These are phyloP conservation scores for Odontophorus gujanensis DNA, from an alignment of 2,113 vertebrate genomes.

Conservation along the genomic window DNA sequence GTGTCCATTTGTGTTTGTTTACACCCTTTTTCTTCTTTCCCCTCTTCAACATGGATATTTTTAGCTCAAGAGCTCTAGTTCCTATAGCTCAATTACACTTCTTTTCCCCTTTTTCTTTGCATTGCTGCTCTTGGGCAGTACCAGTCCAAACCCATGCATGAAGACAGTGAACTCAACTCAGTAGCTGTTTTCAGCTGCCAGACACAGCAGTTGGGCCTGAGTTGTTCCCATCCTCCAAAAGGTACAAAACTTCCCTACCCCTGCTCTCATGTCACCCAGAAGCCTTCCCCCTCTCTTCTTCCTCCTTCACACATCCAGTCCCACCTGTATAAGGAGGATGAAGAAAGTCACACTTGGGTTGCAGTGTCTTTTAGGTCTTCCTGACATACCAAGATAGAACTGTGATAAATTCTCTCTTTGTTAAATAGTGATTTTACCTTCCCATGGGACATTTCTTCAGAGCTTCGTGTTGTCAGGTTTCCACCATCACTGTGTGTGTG, in stretches of 20 bases:
- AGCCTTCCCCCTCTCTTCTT: neutral
- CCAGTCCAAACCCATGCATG: neutral
- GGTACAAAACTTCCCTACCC: neutral
- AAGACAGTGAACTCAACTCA: fast-evolving
- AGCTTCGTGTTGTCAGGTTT: neutral
- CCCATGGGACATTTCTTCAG: neutral
- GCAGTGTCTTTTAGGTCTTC: neutral
- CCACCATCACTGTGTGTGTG: neutral
- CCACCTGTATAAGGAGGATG: neutral
- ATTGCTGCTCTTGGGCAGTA: neutral
- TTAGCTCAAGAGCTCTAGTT: neutral
- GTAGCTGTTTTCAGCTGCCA: neutral
- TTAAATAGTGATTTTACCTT: slow-evolving; percentile 7
- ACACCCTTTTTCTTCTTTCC: neutral
- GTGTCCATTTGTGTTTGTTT: neutral
- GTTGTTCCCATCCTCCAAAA: neutral
- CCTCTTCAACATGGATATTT: neutral
- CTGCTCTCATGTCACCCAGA: neutral
- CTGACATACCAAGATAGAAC: neutral
- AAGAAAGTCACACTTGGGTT: neutral
- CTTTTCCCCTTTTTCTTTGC: neutral
- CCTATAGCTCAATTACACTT: neutral
- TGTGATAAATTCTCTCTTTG: neutral
- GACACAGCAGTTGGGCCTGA: neutral
- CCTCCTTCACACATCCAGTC: neutral